A percentile compares a stretch with the other conserved stretches of the same genome.
Evolutionary conservation across 2,888 invertebrate genomes (phyloP).

Genomic region (Cerastoderma edule): DNA sequence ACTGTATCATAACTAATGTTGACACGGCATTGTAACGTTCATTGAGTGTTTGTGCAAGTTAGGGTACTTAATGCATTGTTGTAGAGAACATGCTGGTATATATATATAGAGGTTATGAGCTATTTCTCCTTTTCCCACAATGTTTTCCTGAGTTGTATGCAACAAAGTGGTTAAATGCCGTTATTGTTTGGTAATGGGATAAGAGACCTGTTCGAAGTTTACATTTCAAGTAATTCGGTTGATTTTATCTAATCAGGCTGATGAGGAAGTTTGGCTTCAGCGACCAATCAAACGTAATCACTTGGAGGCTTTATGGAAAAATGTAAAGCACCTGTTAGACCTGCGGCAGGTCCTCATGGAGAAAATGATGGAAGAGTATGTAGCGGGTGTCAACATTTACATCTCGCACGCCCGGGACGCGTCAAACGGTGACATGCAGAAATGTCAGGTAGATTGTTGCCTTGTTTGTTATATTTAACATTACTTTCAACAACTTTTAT

Average conservation of each 20-base stretch:
- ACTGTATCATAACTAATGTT: too few species aligned
- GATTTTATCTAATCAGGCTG: slow-evolving; percentile 61
- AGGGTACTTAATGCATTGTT: too few species aligned
- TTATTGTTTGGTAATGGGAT: neutral
- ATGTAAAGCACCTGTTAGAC: slow-evolving; percentile 72
- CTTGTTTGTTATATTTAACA: neutral
- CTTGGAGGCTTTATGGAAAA: slow-evolving; percentile 69
- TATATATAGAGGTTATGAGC: too few species aligned
- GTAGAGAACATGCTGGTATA: too few species aligned
- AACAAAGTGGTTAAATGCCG: neutral
- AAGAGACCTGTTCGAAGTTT: neutral
- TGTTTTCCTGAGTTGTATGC: slow-evolving; percentile 5
- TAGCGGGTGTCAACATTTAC: slow-evolving; percentile 78
- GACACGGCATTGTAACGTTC: too few species aligned
- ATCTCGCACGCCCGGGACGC: slow-evolving; percentile 75
- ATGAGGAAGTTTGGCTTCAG: slow-evolving; percentile 72
- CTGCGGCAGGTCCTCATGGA: slow-evolving; percentile 74
- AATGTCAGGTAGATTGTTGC: slow-evolving; percentile 54
- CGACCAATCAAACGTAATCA: slow-evolving; percentile 70
- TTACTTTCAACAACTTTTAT: neutral
- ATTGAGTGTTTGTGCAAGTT: too few species aligned
- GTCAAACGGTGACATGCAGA: slow-evolving; percentile 59
- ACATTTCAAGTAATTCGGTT: neutral
- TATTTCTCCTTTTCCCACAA: slow-evolving; percentile 3
- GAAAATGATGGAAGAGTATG: slow-evolving; percentile 77